Evolutionary conservation across 2,888 invertebrate species (phyloP), one percentile per base, ranked within the genome.

Genomic region (Drosophila fungiperda): DNA sequence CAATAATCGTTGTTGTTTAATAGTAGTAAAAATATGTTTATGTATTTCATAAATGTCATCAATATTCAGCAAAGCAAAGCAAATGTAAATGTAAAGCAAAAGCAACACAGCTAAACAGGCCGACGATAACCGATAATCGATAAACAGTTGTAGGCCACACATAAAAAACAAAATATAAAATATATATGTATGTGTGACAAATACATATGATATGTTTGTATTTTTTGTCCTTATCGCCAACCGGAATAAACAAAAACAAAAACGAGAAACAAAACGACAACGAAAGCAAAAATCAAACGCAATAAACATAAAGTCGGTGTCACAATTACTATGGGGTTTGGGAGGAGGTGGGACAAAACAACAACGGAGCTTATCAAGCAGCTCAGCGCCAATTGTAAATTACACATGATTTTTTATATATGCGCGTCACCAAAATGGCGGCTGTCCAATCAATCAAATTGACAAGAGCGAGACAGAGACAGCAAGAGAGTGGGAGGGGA

Each of bases 361-460:
- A 53, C 67, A 77, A 77, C 61, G 65, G 45, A 42, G 63, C 68
- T 78, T 71, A 66, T 75, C 66, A 71, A 66, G 36, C 54, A 48
- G 61, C 52, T 70, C 55, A 67, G 36, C 65, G 65, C 62, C 69
- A 77, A 60, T 74, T 76, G 64, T n/a, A 73, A 77, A 73, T 77
- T 76, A 68, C 73, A 68, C 61, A 73, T 68, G 61, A 73, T 65
- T 78, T 78, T 70, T 45, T 45, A 45, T 45, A 45, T 54, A 70
- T 74, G 64, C 70, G 70, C 66, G 79, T 78, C 79, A 67, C 33
- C 75, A 83, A 80, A 76, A 80, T 82, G 85, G 82, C 83, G 85
- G 80, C 83, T 66, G 87, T 73, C 85, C 83, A 87, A 87, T 83
- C 83, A 80, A 80, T 80, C 72, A 78, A 83, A 67, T 60, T 68